Conservation (phyloP, 2,797 vertebrate species). For the Thunnus albacares region DNA sequence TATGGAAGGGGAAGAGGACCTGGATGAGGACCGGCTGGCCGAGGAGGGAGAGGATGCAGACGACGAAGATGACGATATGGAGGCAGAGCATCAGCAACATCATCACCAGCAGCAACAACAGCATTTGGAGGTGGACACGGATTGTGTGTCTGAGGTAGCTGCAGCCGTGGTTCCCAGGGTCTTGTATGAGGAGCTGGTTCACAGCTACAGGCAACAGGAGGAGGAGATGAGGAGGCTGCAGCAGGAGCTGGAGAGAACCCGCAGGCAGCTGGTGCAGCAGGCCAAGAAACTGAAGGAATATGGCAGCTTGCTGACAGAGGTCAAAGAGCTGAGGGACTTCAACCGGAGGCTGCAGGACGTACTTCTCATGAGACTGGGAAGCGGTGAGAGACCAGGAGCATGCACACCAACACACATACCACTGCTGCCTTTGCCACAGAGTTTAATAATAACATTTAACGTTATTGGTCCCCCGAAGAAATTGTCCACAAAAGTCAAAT, state of each 20-base stretch:
- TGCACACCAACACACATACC: conserved; percentile 38
- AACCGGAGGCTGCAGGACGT: conserved; percentile 98
- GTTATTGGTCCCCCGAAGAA: not conserved
- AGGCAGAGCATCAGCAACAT: conserved; percentile 78
- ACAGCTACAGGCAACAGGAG: conserved; percentile 97
- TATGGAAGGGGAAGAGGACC: conserved; percentile 90
- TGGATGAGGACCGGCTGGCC: conserved; percentile 86
- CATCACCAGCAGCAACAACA: conserved; percentile 73
- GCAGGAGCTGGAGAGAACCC: conserved; percentile 97
- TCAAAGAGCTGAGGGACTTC: conserved; percentile 98
- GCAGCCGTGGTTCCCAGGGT: conserved; percentile 92
- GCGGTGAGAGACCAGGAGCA: conserved; percentile 88
- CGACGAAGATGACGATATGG: conserved; percentile 86
- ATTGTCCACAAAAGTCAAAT: not conserved
- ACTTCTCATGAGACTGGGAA: conserved; percentile 96
- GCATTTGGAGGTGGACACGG: conserved; percentile 86
- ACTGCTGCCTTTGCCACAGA: not conserved
- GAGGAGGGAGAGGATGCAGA: conserved; percentile 88
- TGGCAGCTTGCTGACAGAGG: conserved; percentile 96
- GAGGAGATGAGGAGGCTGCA: conserved; percentile 98
- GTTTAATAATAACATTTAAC: conserved; percentile 10
- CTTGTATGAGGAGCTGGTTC: conserved; percentile 96
- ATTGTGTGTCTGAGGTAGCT: conserved; percentile 86
- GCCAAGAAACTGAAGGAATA: conserved; percentile 99
- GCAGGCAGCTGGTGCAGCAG: conserved; percentile 98